These are phyloP conservation scores for Dryadula phaetusa DNA, from an alignment of 2,888 invertebrate genomes.

Conservation along the genomic window DNA sequence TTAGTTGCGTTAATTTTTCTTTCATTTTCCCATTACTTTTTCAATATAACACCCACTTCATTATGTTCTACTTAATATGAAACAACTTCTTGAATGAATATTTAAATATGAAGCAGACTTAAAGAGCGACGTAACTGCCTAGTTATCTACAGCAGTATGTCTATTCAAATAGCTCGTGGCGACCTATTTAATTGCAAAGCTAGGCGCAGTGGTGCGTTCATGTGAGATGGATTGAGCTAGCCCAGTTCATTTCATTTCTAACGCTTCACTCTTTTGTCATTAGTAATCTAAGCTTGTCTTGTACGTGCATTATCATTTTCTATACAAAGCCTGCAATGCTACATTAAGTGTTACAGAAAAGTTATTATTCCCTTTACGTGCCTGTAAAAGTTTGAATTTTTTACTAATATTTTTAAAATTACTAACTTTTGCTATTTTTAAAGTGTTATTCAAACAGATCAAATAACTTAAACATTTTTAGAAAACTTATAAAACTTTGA, in stretches of 20 bases:
- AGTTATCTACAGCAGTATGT: conserved; percentile 24
- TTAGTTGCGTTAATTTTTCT: not conserved
- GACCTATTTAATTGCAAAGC: conserved; percentile 62
- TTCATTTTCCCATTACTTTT: not conserved
- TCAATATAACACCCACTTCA: not conserved
- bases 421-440: too few relatives aligned
- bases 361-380: too few relatives aligned
- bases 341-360: too few relatives aligned
- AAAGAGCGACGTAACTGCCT: conserved; percentile 14
- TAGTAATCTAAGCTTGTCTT: not conserved
- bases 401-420: too few relatives aligned
- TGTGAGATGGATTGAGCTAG: conserved; percentile 55
- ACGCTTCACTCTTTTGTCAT: conserved; percentile 21
- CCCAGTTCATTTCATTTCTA: conserved; percentile 42
- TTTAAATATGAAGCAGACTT: not conserved
- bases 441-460: too few relatives aligned
- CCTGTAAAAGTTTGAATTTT: too few relatives aligned
- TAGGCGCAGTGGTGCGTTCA: conserved; percentile 56
- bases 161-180: conserved; percentile 42
- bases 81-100: not conserved
- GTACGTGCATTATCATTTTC: conserved; percentile 39
- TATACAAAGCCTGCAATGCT: not conserved
- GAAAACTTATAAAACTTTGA: too few relatives aligned
- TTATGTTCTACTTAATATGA: conserved; percentile 1
- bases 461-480: too few relatives aligned